Base-by-base conservation (phyloP, 30 jellyfish, hydroid and myxozoan species). In the Aurelia aurita complex sp. Pacific region DNA sequence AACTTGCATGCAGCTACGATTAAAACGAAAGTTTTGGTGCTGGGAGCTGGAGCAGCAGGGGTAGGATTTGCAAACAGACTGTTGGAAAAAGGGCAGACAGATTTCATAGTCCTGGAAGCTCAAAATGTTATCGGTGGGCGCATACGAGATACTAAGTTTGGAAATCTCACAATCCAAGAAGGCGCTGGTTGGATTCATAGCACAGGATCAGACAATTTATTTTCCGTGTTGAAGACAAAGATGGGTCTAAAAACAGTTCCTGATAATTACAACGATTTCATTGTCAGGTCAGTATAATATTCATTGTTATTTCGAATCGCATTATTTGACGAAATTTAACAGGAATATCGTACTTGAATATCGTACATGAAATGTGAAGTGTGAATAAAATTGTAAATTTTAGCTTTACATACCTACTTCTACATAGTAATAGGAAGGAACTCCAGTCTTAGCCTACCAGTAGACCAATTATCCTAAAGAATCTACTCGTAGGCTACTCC, bases 141-240 rank as follows among this genome's bases (percentile, higher is more conserved):
- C 2, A 17, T 94, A 16, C 78, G 73, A 51, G 81, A 79, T 11
- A 61, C 40, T 0, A 33, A 36, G 13, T 81, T 94, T 66, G 97
- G 91, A 15, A 87, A 87, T 33, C 65, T 73, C 13, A 79, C 92
- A 2, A 50, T 94, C 6, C 90, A 82, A 46, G 90, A 55, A n/a
- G 97, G 99, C 5, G 99, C 99, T n/a, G 96, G 96, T 33, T 94
- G 99, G 97, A 85, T 94, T 1, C 99, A 94, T 75, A 80, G 67
- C 11, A 50, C 81, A 18, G 83, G 91, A 19, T 23, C 67, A n/a
- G 71, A 43, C 67, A 67, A 88, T 42, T 50, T 88, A n/a, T 11
- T 88, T n/a, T 79, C 67, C 10, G 55, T 33, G n/a, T 43, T 88
- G 74, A 70, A 67, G 50, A 78, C 61, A 55, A 88, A 80, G 73